Conservation (phyloP, 2,113 vertebrate species). For the Corythoichthys intestinalis region DNA sequence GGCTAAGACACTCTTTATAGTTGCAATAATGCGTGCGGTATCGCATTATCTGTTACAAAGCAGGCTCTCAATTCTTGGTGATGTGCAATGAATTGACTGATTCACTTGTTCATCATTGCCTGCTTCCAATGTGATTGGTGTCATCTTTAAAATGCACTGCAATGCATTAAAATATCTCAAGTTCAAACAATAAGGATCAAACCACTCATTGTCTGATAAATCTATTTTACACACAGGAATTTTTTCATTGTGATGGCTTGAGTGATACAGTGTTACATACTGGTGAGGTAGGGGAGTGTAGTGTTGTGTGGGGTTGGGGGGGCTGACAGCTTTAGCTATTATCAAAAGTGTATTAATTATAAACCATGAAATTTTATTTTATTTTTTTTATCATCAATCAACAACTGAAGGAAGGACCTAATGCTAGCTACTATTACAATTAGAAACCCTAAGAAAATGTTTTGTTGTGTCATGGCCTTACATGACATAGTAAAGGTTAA, state of each 20-base stretch:
- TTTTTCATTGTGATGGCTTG: background rate
- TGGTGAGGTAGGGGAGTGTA: background rate
- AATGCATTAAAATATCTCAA: slow-evolving; percentile 1
- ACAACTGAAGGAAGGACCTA: background rate
- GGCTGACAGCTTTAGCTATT: background rate
- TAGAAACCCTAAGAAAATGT: too few species aligned
- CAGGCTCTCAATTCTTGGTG: background rate
- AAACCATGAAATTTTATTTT: background rate
- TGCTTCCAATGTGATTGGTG: background rate
- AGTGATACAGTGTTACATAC: background rate
- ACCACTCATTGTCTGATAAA: background rate
- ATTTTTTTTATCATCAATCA: background rate
- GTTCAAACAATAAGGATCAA: background rate
- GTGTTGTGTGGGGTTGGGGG: background rate
- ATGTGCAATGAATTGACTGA: slow-evolving; percentile 7
- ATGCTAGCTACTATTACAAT: background rate
- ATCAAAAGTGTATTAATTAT: background rate
- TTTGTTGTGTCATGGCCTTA: too few species aligned
- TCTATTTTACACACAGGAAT: background rate
- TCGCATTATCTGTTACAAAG: slow-evolving; percentile 4
- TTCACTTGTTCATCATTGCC: slow-evolving; percentile 1
- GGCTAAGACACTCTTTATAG: slow-evolving; percentile 8
- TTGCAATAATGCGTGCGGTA: slow-evolving; percentile 2
- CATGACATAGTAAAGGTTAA: too few species aligned
- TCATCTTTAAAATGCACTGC: slow-evolving; percentile 5